Base-by-base conservation (phyloP, 2,888 invertebrate species). In the Pristionchus fissidentatus region DNA sequence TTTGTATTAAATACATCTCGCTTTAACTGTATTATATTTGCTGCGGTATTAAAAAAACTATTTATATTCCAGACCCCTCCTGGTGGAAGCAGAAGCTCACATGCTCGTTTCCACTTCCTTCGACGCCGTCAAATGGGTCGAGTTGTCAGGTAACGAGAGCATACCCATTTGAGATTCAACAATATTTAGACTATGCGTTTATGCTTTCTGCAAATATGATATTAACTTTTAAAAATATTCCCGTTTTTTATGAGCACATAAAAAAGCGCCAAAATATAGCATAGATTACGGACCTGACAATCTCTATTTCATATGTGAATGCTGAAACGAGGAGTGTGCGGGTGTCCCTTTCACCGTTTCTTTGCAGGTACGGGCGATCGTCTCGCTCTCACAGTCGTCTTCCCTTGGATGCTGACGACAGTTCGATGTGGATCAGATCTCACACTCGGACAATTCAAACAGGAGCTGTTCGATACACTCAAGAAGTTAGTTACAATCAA, bases 391-490 rank as follows among this genome's bases (percentile, higher is more conserved):
- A 84, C 82, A n/a, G 84, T 87, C 5, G 83, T 86, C 13, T 86
- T 88, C 52, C 88, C 88, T 3, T 88, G 87, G 88, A 87, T 88
- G 70, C 32, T 85, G n/a, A 86, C 87, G 15, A 87, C 87, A 26
- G 87, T 89, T 19, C 84, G 85, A 83, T 84, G 84, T 29, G 85
- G 84, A 7, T 38, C 85, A 26, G 86, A 87, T 13, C 79, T 87
- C 19, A 87, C 88, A 22, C 62, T 91, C 8, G 85, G 80, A 15
- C 86, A 85, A 3, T 84, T 90, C 83, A 90, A 90, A 75, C 84
- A 86, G 49, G 85, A 87, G 62, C 75, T 90, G 1, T 90, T 90
- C 78, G 85, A 86, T 13, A 83, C 86, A 66, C 84, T 88, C 5
- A 87, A 85, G 77, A 85, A 84, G 89, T 88, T 26, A 49, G 84